Percentiles rank a stretch among this genome's conserved stretches.
These are phyloP conservation scores for Aurelia coerulea DNA, from an alignment of 30 jellyfish, hydroid and myxozoan genomes.

Conservation along the genomic window DNA sequence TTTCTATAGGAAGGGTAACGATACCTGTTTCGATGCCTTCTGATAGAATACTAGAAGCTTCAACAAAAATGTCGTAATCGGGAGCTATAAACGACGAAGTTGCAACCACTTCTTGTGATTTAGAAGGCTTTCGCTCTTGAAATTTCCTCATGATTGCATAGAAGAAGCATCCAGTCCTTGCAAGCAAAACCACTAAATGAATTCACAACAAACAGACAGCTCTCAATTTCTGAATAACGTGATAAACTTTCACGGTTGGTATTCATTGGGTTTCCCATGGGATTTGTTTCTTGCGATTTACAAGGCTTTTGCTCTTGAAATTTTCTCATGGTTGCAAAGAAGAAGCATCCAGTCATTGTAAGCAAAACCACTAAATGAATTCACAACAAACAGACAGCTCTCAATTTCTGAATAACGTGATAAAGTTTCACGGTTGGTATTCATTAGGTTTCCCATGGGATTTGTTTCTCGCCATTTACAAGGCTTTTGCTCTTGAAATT, in stretches of 20 bases:
- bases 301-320: constrained; percentile 13
- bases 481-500: constrained; percentile 14
- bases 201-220: no score
- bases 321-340: not conserved
- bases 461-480: not conserved
- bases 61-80: constrained; percentile 13
- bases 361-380: no score
- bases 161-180: no score
- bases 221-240: no score
- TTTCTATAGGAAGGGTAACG: not conserved
- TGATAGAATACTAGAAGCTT: constrained; percentile 24
- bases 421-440: no score
- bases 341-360: no score
- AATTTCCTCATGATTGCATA: not conserved
- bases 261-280: no score
- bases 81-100: not conserved
- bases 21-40: constrained; percentile 58
- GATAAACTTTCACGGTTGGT: no score
- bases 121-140: constrained; percentile 16
- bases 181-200: no score
- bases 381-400: no score
- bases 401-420: no score
- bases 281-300: not conserved
- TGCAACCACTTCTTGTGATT: not conserved
- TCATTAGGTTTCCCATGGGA: no score